Conservation (phyloP, 2,888 invertebrate species). For the Ophion costatus region DNA sequence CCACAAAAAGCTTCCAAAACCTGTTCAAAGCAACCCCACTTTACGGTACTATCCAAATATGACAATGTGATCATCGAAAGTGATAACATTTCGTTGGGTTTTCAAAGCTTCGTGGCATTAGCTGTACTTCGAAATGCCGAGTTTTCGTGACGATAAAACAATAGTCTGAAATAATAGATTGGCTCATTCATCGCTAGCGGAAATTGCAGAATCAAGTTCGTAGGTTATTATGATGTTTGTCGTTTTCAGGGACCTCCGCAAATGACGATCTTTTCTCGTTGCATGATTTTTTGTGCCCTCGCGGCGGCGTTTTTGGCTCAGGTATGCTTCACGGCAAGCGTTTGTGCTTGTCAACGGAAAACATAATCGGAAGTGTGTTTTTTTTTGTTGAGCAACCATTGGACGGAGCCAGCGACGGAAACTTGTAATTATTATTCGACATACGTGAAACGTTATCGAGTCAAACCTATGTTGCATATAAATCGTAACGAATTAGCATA, state of each 20-base stretch:
- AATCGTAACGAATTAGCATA: conserved; percentile 61
- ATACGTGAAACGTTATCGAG: conserved; percentile 60
- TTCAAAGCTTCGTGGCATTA: conserved; percentile 16
- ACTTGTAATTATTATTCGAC: conserved; percentile 60
- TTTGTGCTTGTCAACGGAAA: conserved; percentile 28
- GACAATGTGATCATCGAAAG: conserved; percentile 9
- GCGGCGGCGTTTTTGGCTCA: not conserved
- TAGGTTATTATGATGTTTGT: conserved; percentile 24
- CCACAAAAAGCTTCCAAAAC: too few relatives aligned
- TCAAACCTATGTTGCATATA: conserved; percentile 51
- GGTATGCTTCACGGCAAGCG: not conserved
- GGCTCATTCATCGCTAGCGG: conserved; percentile 29
- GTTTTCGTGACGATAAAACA: conserved; percentile 42
- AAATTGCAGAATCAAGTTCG: conserved; percentile 37
- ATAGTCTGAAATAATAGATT: conserved; percentile 6
- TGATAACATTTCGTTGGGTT: conserved; percentile 23
- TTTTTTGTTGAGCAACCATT: conserved; percentile 37
- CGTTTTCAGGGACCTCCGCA: conserved; percentile 4
- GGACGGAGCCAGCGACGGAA: conserved; percentile 44
- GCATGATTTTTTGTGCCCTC: not conserved
- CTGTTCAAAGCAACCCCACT: not conserved
- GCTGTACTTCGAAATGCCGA: conserved; percentile 28
- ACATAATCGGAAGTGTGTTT: conserved; percentile 25
- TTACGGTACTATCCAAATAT: conserved; percentile 11
- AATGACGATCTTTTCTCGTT: conserved; percentile 2